Base-by-base conservation (phyloP, 1,140 invertebrate genomes). In the Myzus persicae region DNA sequence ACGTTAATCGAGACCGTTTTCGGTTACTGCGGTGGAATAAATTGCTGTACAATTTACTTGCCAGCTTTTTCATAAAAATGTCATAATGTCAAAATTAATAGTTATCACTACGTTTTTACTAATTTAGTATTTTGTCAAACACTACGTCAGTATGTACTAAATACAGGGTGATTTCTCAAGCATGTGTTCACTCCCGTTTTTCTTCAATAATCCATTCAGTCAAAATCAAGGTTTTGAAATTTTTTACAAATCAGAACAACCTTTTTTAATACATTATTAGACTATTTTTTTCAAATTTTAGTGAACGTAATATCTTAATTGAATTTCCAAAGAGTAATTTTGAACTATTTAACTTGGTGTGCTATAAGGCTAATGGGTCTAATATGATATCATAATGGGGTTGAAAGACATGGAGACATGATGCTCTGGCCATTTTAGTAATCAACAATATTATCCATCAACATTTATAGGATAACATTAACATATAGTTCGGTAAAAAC, bases 351-450 rank as follows among this genome's bases (percentile, higher is more conserved):
- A 14, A n/a, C 31, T 67, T n/a, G 11, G 59, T 18, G 1, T 20
- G 14, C 31, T 76, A 18, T 76, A 18, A n/a, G 5, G 31, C 14
- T 18, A n/a, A n/a, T 67, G n/a, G 3, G 31, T 31, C n/a, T n/a
- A n/a, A n/a, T n/a, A n/a, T 0, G 11, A 76, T 36, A n/a, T 18
- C 20, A 6, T 76, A 18, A 76, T 76, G 14, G 3, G 7, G 18
- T 18, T 20, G 14, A 14, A n/a, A 36, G 31, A n/a, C 36, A n/a
- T n/a, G 0, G 5, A 6, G 5, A 3, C 36, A 6, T n/a, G 5
- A 76, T 76, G 5, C 18, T 76, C 36, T 76, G 5, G 36, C 4
- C 5, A 5, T n/a, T 76, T 36, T n/a, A 76, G n/a, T 76, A 18
- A n/a, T 36, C 36, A n/a, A 76, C 36, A 14, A n/a, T 76, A 76